Base-by-base conservation (phyloP, 2,797 vertebrate genomes). In the Odontamblyopus lacepedii region DNA sequence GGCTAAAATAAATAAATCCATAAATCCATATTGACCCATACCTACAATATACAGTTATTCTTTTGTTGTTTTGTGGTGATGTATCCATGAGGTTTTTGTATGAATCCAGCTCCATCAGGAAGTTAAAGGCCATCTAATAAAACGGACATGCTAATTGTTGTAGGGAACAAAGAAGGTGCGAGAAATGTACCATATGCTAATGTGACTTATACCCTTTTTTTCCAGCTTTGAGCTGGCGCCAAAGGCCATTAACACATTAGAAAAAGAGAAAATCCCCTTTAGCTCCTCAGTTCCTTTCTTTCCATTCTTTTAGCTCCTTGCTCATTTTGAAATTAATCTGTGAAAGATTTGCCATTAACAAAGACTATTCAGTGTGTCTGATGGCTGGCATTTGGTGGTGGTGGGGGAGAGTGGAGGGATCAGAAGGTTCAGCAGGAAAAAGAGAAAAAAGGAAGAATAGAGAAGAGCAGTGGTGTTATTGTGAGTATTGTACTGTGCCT, bases 241-340 rank as follows among this genome's bases (percentile, higher is more conserved):
- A 80, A 89, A 91, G 74, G 77, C 83, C 88, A 92, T 91, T 92
- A 92, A 90, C 84, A 82, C 65, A 73, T 89, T 87, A 80, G 79
- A 85, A 83, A 89, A 87, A 86, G 81, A 89, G 76, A 89, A 91
- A 92, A 87, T 90, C 85, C 86, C 83, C 81, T 88, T 90, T 83
- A 87, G 87, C 76, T 71, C 77, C 78, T 83, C 76, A 81, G 81
- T 86, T 73, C 78, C 73, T 83, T 88, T 85, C 85, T 88, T 83
- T 72, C 74, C 69, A 76, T 83, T 87, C 81, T 82, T 74, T 44
- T 81, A 23, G 27, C 59, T 69, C 75, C 80, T 71, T 69, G 66
- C 83, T 86, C 78, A 78, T 81, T 86, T 79, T 87, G 89, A 91
- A 92, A 92, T 90, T 91, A 91, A 93, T 93, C 92, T 91, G 87